Percentiles rank a stretch among this genome's conserved stretches.
These are phyloP conservation scores for Altica lythri DNA, from an alignment of 2,888 invertebrate species.

Conservation along the genomic window DNA sequence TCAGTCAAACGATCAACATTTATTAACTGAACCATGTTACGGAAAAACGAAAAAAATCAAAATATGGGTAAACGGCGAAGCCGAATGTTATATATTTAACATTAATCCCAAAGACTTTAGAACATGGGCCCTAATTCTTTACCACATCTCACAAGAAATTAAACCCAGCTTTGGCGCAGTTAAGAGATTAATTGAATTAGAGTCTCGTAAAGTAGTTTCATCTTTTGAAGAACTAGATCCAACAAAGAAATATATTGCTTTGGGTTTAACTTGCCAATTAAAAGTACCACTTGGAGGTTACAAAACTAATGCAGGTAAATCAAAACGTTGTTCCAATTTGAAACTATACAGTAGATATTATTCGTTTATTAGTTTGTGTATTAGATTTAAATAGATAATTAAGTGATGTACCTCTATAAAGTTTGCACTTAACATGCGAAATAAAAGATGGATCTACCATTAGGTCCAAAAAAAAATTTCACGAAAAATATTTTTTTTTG, in stretches of 20 bases:
- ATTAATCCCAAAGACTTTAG: slow-evolving; percentile 8
- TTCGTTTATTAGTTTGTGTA: no score
- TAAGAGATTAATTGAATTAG: neutral
- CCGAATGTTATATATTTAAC: neutral
- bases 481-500: no score
- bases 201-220: neutral
- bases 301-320: slow-evolving; percentile 1
- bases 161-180: slow-evolving; percentile 4
- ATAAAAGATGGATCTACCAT: no score
- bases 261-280: neutral
- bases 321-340: neutral
- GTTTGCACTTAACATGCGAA: no score
- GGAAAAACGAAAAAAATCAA: slow-evolving; percentile 8
- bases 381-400: no score
- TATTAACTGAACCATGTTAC: neutral
- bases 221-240: neutral
- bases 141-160: neutral
- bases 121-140: neutral
- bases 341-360: no score
- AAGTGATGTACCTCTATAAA: no score
- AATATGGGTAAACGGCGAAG: slow-evolving; percentile 2
- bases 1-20: neutral
- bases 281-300: slow-evolving; percentile 1
- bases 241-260: slow-evolving; percentile 2
- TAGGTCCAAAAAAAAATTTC: no score